A percentile compares a stretch with the other conserved stretches of the same genome.
These are phyloP conservation scores for Acinonyx jubatus DNA, from an alignment of 2,113 vertebrate species.

Conservation along the genomic window DNA sequence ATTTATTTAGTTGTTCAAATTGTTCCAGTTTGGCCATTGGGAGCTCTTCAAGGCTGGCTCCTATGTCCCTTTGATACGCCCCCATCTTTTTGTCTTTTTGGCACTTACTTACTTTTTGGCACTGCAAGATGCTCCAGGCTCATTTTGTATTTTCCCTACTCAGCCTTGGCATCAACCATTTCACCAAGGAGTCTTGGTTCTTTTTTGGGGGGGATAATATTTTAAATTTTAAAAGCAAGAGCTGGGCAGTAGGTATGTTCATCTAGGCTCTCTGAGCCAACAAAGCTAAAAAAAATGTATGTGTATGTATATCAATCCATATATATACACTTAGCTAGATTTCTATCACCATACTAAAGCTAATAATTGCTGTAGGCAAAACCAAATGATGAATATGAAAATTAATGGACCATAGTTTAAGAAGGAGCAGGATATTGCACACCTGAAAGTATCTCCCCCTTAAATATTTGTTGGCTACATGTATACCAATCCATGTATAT, in stretches of 20 bases:
- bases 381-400: background rate
- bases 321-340: background rate
- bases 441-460: background rate
- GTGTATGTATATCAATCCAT: background rate
- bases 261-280: background rate
- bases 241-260: background rate
- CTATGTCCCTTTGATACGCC: background rate
- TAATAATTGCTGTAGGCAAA: background rate
- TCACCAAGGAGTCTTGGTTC: background rate
- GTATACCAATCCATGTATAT: background rate
- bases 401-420: background rate
- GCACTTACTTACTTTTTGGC: background rate
- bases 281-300: background rate
- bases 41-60: background rate
- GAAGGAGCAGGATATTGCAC: background rate
- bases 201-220: background rate
- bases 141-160: background rate
- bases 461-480: background rate
- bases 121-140: background rate
- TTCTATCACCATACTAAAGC: background rate
- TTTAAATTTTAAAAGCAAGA: background rate
- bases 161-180: background rate
- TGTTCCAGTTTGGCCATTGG: background rate
- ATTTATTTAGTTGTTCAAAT: background rate
- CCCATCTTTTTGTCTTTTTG: background rate